These are phyloP conservation scores for Luperina testacea DNA, from an alignment of 2,888 invertebrate genomes.

Conservation along the genomic window DNA sequence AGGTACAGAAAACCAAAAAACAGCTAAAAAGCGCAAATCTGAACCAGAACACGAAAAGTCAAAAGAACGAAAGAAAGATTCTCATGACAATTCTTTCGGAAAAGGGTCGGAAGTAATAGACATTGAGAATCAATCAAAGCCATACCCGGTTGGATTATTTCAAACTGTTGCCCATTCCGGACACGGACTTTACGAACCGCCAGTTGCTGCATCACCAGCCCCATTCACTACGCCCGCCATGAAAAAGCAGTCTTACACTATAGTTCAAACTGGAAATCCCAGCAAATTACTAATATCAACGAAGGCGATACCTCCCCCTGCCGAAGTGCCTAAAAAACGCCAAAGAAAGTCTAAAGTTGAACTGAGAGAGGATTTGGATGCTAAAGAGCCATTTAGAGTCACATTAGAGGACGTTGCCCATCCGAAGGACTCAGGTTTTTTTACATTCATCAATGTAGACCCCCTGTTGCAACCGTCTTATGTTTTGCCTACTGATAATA, in stretches of 20 bases:
- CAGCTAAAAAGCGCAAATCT: slow-evolving; percentile 52
- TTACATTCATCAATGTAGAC: slow-evolving; percentile 87
- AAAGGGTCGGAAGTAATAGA: slow-evolving; percentile 67
- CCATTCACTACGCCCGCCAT: slow-evolving; percentile 81
- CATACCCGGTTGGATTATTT: slow-evolving; percentile 86
- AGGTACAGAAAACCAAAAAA: slow-evolving; percentile 45
- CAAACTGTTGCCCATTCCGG: slow-evolving; percentile 77
- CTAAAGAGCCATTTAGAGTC: slow-evolving; percentile 75
- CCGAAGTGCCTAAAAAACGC: slow-evolving; percentile 76
- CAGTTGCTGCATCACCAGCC: slow-evolving; percentile 56
- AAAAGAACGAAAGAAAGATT: slow-evolving; percentile 45
- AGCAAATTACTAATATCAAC: slow-evolving; percentile 87
- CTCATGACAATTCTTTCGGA: slow-evolving; percentile 26
- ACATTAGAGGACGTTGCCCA: slow-evolving; percentile 76
- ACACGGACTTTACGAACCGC: slow-evolving; percentile 57
- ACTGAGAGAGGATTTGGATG: slow-evolving; percentile 35
- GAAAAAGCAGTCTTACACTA: slow-evolving; percentile 86
- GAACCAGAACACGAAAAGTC: slow-evolving; percentile 39
- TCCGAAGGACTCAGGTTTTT: slow-evolving; percentile 79
- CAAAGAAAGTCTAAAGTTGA: slow-evolving; percentile 72
- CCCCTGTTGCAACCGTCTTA: slow-evolving; percentile 85
- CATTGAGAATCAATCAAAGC: slow-evolving; percentile 71
- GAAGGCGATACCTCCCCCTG: slow-evolving; percentile 74
- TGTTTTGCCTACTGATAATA: slow-evolving; percentile 84
- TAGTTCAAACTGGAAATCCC: slow-evolving; percentile 86